Base-by-base conservation (phyloP, 2,113 vertebrate genomes). In the Scatophagus argus region DNA sequence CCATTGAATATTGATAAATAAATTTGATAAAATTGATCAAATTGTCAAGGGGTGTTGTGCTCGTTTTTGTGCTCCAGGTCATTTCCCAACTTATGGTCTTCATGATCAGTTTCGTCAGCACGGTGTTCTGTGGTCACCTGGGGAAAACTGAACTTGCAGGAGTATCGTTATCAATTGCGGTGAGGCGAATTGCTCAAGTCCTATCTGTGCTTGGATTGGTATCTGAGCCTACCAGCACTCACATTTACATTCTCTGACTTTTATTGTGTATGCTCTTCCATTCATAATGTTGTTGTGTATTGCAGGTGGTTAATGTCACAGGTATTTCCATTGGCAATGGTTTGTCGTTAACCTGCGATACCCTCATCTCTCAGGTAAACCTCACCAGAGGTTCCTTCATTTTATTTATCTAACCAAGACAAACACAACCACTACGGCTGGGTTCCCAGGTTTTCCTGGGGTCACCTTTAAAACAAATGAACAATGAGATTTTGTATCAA, bases 81-180 rank as follows among this genome's bases (percentile, higher is more conserved):
- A 80, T 97, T 17, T 95, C 96, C 21, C 96, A 99, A 89, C 17
- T 96, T 86, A 95, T 99, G 96, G 81, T 93, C 55, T 96, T 97
- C 65, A 81, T 97, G 82, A 96, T 99, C 93, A 96, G 95, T 0
- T 93, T 97, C 32, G 82, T 97, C 74, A 98, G 96, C 85, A 96
- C 95, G 3, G 96, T 98, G 87, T 99, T 99, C 90, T 98, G 97
- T 1, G 97, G 97, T 36, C 97, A 96, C 79, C 80, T 98, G 91
- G 97, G 97, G 16, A 88, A 86, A 74, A 79, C 55, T 3, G 76
- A 87, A 39, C 87, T 89, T 0, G 86, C 86, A 2, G 80, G 69
- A 16, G 90, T 90, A 6, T 56, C 90, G 0, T 77, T 91, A 62
- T 64, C 90, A 8, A 63, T 88, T 19, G 77, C 85, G 49, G 90